phyloP scores from a whole-genome alignment of 2,888 invertebrate genomes.

The Lymantria dispar region DNA sequence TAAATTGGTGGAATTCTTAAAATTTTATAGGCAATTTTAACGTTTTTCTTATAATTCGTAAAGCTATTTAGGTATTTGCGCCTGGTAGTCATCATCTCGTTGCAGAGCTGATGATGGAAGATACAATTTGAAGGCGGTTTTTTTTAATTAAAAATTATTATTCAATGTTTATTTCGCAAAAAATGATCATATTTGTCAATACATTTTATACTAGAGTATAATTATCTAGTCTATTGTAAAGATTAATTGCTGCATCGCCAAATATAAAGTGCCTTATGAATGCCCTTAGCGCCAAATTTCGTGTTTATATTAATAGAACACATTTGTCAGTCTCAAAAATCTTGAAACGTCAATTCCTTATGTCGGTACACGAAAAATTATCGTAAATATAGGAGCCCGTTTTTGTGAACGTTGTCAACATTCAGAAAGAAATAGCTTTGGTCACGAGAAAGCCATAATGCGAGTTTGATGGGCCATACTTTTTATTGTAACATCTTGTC shows the following conservation, averaged over 20 bases:
- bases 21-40: no score
- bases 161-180: no score
- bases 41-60: no score
- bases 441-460: conserved; percentile 69
- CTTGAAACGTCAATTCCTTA: conserved; percentile 47
- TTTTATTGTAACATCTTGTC: conserved; percentile 65
- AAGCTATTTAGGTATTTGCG: no score
- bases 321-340: conserved; percentile 48
- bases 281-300: conserved; percentile 38
- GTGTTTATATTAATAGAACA: conserved; percentile 49
- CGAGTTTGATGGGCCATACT: conserved; percentile 62
- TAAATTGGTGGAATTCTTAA: no score
- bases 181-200: no score
- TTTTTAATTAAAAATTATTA: no score
- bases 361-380: conserved; percentile 45
- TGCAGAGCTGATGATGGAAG: no score
- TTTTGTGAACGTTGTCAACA: conserved; percentile 67
- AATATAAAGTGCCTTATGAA: conserved; percentile 20
- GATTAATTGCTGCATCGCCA: neutral
- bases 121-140: no score
- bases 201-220: no score
- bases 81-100: no score
- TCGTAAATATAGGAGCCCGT: conserved; percentile 64
- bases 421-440: conserved; percentile 61
- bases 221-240: no score